Evolutionary conservation across 1,140 invertebrate genomes (phyloP).

Genomic region (Notospermus geniculatus): DNA sequence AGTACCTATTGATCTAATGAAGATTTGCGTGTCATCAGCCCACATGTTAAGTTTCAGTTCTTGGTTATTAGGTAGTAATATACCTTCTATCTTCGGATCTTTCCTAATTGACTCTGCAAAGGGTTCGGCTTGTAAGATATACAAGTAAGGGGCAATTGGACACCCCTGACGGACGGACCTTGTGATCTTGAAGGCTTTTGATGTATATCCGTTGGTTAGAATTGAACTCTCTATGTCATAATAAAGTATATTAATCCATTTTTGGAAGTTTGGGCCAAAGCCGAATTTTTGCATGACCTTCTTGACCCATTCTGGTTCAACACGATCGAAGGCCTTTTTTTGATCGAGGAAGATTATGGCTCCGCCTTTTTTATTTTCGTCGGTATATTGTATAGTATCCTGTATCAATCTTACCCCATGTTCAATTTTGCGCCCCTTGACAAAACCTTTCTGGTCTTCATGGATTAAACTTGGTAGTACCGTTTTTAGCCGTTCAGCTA

Average conservation of each 20-base stretch:
- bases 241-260: slow-evolving; percentile 14
- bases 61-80: too few relatives aligned
- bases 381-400: slow-evolving; percentile 4
- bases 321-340: slow-evolving; percentile 19
- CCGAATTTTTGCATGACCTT: slow-evolving; percentile 6
- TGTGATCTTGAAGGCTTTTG: background rate
- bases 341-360: slow-evolving; percentile 17
- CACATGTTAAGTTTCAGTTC: too few relatives aligned
- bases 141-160: slow-evolving; percentile 1
- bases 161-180: slow-evolving; percentile 15
- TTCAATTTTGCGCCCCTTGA: too few relatives aligned
- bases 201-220: slow-evolving; percentile 7
- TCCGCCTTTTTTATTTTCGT: slow-evolving; percentile 2
- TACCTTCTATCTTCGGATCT: too few relatives aligned
- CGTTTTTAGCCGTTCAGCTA: too few relatives aligned
- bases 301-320: slow-evolving; percentile 9
- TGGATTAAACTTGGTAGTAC: too few relatives aligned
- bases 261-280: background rate
- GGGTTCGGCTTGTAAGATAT: slow-evolving; percentile 6
- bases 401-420: too few relatives aligned
- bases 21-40: too few relatives aligned
- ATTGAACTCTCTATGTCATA: slow-evolving; percentile 1
- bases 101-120: background rate
- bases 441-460: too few relatives aligned
- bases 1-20: too few relatives aligned